Conservation (phyloP, 2,113 vertebrate genomes). For the Nicator chloris region DNA sequence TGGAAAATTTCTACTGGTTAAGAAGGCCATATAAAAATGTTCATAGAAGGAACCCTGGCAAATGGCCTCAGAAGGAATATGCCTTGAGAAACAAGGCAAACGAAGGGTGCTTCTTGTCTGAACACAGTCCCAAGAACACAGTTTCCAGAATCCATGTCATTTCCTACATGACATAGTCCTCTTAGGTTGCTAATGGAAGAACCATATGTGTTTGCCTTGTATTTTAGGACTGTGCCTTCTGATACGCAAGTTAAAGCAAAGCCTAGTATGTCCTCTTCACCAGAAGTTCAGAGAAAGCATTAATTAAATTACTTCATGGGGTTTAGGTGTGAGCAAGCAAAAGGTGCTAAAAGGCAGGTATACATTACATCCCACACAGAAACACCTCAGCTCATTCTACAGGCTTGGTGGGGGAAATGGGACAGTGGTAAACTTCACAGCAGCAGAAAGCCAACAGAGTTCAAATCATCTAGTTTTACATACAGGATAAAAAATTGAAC, state of each 20-base stretch:
- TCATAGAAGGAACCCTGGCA: not conserved
- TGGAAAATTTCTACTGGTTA: not conserved
- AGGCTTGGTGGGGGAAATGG: accelerated
- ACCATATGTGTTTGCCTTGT: not conserved
- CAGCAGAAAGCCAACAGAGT: not conserved
- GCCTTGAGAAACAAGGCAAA: not conserved
- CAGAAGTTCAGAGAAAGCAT: not conserved
- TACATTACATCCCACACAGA: not conserved
- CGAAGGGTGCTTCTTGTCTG: not conserved
- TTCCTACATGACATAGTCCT: not conserved
- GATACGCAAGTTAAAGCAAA: not conserved
- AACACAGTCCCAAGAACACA: not conserved
- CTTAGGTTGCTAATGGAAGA: not conserved
- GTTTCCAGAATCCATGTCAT: not conserved
- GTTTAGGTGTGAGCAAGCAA: not conserved
- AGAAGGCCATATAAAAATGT: not conserved
- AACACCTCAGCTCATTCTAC: not conserved
- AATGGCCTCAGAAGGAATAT: not conserved
- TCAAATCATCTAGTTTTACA: not conserved
- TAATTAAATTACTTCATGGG: not conserved
- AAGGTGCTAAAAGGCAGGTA: not conserved
- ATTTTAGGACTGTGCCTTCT: not conserved
- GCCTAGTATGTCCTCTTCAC: not conserved
- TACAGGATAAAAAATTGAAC: not conserved
- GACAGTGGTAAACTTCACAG: not conserved